Evolutionary conservation across 2,888 invertebrate genomes (phyloP), one percentile per base, ranked within the genome.

Genomic region (Craniophora ligustri): DNA sequence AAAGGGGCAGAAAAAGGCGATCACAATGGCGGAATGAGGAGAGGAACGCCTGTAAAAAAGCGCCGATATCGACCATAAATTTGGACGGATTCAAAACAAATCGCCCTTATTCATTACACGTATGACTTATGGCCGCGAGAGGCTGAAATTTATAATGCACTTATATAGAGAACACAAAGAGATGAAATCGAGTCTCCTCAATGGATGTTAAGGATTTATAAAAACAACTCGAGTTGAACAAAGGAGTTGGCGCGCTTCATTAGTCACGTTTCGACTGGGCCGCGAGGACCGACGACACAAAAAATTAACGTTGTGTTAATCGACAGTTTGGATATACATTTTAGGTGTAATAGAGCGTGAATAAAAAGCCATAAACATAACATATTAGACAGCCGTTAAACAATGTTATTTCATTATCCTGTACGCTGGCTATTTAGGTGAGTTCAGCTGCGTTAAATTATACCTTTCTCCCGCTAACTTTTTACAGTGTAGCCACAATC

Each of bases 21-120:
- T 87, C 87, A 91, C 91, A 92, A 92, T 89, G 83, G 86, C 77
- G 86, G 82, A 88, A 77, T 85, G 88, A 89, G 83, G 84, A 88
- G 88, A 89, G 88, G 88, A 89, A 91, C 86, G 89, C 86, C 79
- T 87, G 91, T 91, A 92, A 92, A 92, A 92, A 89, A 85, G 81
- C 76, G 48, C 79, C 85, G 86, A 89, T 90, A 88, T 89, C 88
- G 83, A 80, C 90, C 92, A 92, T 93, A 92, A 92, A 93, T 93
- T 91, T 89, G 82, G 88, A 86, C 78, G 87, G 89, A 87, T 90
- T 93, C 92, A 93, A 92, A 94, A 94, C 93, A 93, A 92, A 93
- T 93, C 93, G 87, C 88, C 92, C 89, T 93, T 92, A 94, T 93
- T 93, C 93, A 92, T 93, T 93, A 93, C 91, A 88, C 84, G 81